phyloP scores from a whole-genome alignment of 2,113 vertebrate species.

The Aleadryas rufinucha region DNA sequence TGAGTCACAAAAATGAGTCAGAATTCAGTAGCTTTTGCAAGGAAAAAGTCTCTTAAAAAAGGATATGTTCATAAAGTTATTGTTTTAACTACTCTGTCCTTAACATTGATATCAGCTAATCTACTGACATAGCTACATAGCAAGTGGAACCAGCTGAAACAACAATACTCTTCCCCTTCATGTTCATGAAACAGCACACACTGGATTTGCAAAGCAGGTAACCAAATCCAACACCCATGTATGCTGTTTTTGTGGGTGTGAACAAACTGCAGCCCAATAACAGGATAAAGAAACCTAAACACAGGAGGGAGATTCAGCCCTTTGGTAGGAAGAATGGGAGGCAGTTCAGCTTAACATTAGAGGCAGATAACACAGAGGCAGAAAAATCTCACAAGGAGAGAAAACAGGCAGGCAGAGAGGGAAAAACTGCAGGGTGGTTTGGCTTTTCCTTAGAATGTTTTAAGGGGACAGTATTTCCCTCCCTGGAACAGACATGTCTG shows the following conservation, averaged over 20 bases:
- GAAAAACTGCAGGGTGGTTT: not conserved
- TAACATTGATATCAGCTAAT: slow-evolving; percentile 9
- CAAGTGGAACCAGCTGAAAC: slow-evolving; percentile 55
- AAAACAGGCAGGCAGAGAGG: not conserved
- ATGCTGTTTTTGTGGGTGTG: not conserved
- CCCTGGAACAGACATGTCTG: not conserved
- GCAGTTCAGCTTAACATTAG: not conserved
- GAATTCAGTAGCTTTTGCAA: not conserved
- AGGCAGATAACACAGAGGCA: not conserved
- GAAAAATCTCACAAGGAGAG: not conserved
- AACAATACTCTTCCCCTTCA: slow-evolving; percentile 29
- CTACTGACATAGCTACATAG: not conserved
- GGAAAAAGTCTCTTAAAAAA: not conserved
- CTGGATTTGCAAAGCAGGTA: slow-evolving; percentile 45
- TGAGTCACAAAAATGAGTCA: slow-evolving; percentile 4
- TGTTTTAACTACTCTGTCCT: not conserved
- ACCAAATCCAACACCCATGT: not conserved
- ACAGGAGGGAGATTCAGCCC: not conserved
- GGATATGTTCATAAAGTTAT: not conserved
- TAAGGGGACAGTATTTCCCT: not conserved
- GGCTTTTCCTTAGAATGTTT: not conserved
- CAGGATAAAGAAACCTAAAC: slow-evolving; percentile 1
- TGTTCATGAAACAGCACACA: not conserved
- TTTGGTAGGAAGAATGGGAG: not conserved
- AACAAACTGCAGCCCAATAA: not conserved